These are phyloP conservation scores for Crax fasciolata DNA, from an alignment of 2,797 vertebrate genomes.

Conservation along the genomic window DNA sequence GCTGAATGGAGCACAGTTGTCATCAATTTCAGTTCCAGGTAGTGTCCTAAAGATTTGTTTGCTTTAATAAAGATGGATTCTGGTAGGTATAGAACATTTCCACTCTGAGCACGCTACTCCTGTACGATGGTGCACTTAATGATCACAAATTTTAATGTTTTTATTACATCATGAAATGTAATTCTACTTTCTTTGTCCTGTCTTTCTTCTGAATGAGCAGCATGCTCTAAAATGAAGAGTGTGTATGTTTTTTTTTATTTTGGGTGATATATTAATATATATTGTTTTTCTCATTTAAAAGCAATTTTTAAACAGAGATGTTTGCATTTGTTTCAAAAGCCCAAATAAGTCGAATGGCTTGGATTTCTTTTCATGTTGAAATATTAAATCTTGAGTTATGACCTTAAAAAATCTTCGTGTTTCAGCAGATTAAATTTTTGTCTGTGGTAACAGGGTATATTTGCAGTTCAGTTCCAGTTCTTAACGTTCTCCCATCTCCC, in stretches of 20 bases:
- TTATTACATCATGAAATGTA: conserved; percentile 85
- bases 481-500: neutral
- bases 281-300: conserved; percentile 80
- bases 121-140: conserved; percentile 87
- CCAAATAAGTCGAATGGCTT: conserved; percentile 53
- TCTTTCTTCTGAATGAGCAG: conserved; percentile 72
- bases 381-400: conserved; percentile 79
- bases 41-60: conserved; percentile 46
- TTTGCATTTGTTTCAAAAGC: conserved; percentile 65
- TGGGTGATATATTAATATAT: conserved; percentile 87
- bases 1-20: neutral
- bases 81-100: conserved; percentile 88
- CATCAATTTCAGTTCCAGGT: conserved; percentile 31
- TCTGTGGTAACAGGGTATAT: conserved; percentile 41
- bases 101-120: conserved; percentile 88
- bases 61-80: conserved; percentile 80
- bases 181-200: conserved; percentile 73
- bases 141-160: conserved; percentile 86
- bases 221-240: conserved; percentile 80
- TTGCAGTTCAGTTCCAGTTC: neutral
- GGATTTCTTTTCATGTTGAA: conserved; percentile 65
- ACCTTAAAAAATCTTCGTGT: conserved; percentile 42
- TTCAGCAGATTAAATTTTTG: conserved; percentile 50
- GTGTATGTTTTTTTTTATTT: conserved; percentile 73
- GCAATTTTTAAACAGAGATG: conserved; percentile 72